These are phyloP conservation scores for Corythaixoides concolor DNA, from an alignment of 2,113 vertebrate genomes.

Conservation along the genomic window DNA sequence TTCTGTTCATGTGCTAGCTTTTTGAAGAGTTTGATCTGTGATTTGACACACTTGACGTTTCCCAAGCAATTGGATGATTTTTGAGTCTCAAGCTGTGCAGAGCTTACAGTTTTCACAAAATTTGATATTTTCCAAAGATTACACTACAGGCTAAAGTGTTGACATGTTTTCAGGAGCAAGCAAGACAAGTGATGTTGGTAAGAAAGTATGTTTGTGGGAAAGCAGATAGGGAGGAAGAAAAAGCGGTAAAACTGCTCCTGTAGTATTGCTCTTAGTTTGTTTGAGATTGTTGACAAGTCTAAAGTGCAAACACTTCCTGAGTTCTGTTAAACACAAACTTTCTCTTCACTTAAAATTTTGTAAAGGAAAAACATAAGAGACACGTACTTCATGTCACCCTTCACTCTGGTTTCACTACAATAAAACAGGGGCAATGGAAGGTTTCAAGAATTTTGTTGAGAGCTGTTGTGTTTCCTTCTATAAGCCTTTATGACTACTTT, in stretches of 20 bases:
- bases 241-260: background rate
- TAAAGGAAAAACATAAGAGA: background rate
- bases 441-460: background rate
- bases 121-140: background rate
- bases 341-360: background rate
- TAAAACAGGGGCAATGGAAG: background rate
- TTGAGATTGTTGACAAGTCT: background rate
- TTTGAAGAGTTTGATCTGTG: background rate
- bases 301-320: background rate
- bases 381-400: fast-evolving
- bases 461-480: background rate
- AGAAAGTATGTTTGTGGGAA: background rate
- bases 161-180: background rate
- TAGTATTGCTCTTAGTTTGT: background rate
- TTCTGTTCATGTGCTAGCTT: background rate
- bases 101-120: background rate
- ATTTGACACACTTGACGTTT: background rate
- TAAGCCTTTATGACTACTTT: background rate
- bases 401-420: background rate
- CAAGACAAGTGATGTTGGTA: background rate
- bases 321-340: background rate
- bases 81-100: background rate
- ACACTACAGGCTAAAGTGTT: background rate
- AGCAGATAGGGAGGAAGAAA: background rate
- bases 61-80: background rate